phyloP scores from a whole-genome alignment of 2,888 invertebrate species.

The Pristionchus maxplancki region DNA sequence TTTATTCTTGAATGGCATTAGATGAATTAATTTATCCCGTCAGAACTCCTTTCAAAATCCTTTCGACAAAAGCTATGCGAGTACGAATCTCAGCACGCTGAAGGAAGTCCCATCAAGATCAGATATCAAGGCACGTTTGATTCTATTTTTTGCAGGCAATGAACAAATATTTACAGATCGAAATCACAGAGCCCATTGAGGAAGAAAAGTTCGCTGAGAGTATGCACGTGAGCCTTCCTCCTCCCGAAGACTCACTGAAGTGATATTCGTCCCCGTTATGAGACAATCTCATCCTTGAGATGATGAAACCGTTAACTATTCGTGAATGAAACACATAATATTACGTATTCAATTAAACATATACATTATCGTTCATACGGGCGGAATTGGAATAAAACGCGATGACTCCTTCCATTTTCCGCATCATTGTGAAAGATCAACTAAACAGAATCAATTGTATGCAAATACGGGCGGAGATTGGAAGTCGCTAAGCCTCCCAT shows the following conservation, averaged over 20 bases:
- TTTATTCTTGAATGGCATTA: too few species aligned
- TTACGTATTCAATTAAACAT: too few species aligned
- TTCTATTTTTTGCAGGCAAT: not conserved
- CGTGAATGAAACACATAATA: too few species aligned
- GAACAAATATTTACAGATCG: not conserved
- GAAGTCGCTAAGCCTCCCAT: not conserved
- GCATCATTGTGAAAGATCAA: not conserved
- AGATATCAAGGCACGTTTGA: not conserved
- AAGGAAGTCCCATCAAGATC: slow-evolving; percentile 18
- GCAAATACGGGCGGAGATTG: not conserved
- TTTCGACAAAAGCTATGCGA: slow-evolving; percentile 27
- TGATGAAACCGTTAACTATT: too few species aligned
- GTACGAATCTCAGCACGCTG: not conserved
- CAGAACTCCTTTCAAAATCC: not conserved
- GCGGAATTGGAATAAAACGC: not conserved
- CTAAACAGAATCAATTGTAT: not conserved
- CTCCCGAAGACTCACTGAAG: not conserved
- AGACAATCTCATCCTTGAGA: not conserved
- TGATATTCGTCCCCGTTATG: not conserved
- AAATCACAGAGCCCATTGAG: slow-evolving; percentile 3
- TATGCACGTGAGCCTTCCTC: not conserved
- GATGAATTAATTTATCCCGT: too few species aligned
- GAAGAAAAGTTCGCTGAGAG: not conserved
- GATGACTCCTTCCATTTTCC: not conserved
- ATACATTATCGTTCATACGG: not conserved